Evolutionary conservation across 92 coral and sea anemone genomes (phyloP).

Genomic region (Plumapathes pennacea): DNA sequence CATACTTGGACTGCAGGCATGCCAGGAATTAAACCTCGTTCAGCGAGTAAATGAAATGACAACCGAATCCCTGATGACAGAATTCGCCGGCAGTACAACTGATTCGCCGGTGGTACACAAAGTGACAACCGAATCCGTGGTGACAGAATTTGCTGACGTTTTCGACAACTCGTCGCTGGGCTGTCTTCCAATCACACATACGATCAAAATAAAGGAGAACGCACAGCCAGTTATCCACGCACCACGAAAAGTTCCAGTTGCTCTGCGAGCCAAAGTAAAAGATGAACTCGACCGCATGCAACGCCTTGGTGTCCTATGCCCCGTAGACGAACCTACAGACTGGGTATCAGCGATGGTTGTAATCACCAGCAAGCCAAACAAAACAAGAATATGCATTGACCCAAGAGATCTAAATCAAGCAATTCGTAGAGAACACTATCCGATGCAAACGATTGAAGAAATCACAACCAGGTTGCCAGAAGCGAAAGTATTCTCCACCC

Average conservation of each 20-base stretch:
- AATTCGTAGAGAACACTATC: slow-evolving; percentile 27
- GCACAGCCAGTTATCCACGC: not conserved
- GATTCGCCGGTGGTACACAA: too few species aligned
- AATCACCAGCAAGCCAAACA: slow-evolving; percentile 12
- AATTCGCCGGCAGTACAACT: not conserved
- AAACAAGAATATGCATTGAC: slow-evolving; percentile 27
- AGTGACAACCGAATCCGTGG: too few species aligned
- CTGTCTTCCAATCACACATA: slow-evolving; percentile 1
- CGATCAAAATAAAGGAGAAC: slow-evolving; percentile 1
- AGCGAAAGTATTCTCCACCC: slow-evolving; percentile 28
- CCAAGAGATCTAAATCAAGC: slow-evolving; percentile 17
- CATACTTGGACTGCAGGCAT: slow-evolving; percentile 2
- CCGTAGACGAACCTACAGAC: slow-evolving; percentile 30
- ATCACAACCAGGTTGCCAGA: slow-evolving; percentile 12
- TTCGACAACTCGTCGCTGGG: slow-evolving; percentile 2
- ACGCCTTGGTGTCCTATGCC: slow-evolving; percentile 12
- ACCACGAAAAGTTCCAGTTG: slow-evolving; percentile 15
- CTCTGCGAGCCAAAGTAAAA: slow-evolving; percentile 19
- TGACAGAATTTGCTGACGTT: slow-evolving; percentile 1
- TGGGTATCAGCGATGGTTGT: slow-evolving; percentile 19
- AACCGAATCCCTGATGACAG: slow-evolving; percentile 13
- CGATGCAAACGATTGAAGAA: slow-evolving; percentile 19
- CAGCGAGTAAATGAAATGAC: slow-evolving; percentile 11
- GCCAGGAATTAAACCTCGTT: slow-evolving; percentile 4
- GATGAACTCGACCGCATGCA: slow-evolving; percentile 23